phyloP scores from a whole-genome alignment of 2,113 vertebrate genomes.

The Anoura caudifer region DNA sequence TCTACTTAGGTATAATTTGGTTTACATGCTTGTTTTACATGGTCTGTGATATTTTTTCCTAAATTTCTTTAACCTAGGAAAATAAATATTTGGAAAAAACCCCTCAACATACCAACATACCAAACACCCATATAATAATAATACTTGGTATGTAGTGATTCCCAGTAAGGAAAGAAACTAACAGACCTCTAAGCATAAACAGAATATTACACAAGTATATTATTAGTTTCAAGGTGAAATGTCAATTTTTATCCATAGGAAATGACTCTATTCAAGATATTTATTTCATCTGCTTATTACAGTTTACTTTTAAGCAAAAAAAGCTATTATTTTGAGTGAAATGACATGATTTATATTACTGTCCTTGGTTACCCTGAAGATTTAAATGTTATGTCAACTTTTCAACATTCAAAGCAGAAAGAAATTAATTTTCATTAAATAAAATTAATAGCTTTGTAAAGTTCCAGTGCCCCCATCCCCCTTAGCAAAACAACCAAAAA shows the following conservation, averaged over 20 bases:
- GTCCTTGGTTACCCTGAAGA: slow-evolving; percentile 13
- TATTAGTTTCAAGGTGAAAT: slow-evolving; percentile 70
- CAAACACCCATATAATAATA: slow-evolving; percentile 30
- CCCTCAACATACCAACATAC: neutral
- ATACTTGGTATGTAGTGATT: neutral
- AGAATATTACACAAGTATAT: slow-evolving; percentile 47
- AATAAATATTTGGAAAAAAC: slow-evolving; percentile 66
- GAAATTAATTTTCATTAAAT: slow-evolving; percentile 53
- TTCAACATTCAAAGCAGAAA: slow-evolving; percentile 51
- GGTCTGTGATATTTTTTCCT: slow-evolving; percentile 65
- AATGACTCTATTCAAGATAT: slow-evolving; percentile 21
- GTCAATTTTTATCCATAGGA: slow-evolving; percentile 36
- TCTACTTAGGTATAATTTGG: slow-evolving; percentile 55
- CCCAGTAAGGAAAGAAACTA: neutral
- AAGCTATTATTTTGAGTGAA: neutral
- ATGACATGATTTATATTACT: slow-evolving; percentile 29
- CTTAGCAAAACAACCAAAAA: slow-evolving; percentile 66
- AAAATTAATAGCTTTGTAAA: slow-evolving; percentile 70
- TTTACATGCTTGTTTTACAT: slow-evolving; percentile 60
- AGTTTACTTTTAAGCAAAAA: slow-evolving; percentile 21
- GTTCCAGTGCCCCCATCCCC: slow-evolving; percentile 51
- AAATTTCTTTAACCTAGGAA: slow-evolving; percentile 70
- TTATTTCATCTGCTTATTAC: neutral
- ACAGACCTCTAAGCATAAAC: slow-evolving; percentile 61
- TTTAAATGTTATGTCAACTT: slow-evolving; percentile 64